A percentile compares a stretch with the other conserved stretches of the same genome.
Conservation (phyloP, 2,888 invertebrate species). For the Andrena minutula region DNA sequence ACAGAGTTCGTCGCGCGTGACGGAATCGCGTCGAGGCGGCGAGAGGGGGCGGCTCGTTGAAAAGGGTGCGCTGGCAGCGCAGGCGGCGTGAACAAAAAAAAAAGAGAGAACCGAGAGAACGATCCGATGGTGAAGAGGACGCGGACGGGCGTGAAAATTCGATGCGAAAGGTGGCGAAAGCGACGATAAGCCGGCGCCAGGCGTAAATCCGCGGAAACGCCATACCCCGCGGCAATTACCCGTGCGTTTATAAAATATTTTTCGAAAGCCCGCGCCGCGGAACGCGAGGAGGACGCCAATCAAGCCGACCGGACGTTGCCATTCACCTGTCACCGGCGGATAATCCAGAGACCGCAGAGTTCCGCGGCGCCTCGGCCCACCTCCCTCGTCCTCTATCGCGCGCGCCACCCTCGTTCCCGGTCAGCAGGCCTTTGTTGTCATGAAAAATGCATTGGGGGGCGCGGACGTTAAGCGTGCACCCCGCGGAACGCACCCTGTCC, state of each 20-base stretch:
- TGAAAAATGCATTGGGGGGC: slow-evolving; percentile 66
- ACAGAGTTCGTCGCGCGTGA: slow-evolving; percentile 1
- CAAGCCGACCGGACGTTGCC: slow-evolving; percentile 65
- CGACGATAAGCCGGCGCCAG: slow-evolving; percentile 61
- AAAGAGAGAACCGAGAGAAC: neutral
- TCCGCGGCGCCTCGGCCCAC: slow-evolving; percentile 32
- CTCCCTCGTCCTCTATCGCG: neutral
- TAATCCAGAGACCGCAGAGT: slow-evolving; percentile 69
- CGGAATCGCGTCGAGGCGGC: slow-evolving; percentile 1
- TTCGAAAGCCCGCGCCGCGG: slow-evolving; percentile 53
- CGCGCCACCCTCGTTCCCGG: slow-evolving; percentile 17
- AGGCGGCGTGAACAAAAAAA: slow-evolving; percentile 9
- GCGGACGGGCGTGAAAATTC: slow-evolving; percentile 50
- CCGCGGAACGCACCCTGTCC: slow-evolving; percentile 29
- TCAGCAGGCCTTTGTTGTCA: slow-evolving; percentile 46
- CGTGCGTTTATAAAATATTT: slow-evolving; percentile 76
- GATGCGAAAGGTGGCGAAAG: slow-evolving; percentile 53
- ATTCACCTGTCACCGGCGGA: slow-evolving; percentile 68
- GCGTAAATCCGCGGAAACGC: slow-evolving; percentile 58
- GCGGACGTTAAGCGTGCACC: slow-evolving; percentile 16
- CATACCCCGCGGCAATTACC: slow-evolving; percentile 69
- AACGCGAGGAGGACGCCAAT: slow-evolving; percentile 64
- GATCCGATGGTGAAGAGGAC: neutral
- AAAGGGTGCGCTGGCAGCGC: neutral
- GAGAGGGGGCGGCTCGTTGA: neutral